A percentile compares a stretch with the other conserved stretches of the same genome.
phyloP scores from a whole-genome alignment of 2,888 invertebrate genomes.

The Asteroscopus sphinx region DNA sequence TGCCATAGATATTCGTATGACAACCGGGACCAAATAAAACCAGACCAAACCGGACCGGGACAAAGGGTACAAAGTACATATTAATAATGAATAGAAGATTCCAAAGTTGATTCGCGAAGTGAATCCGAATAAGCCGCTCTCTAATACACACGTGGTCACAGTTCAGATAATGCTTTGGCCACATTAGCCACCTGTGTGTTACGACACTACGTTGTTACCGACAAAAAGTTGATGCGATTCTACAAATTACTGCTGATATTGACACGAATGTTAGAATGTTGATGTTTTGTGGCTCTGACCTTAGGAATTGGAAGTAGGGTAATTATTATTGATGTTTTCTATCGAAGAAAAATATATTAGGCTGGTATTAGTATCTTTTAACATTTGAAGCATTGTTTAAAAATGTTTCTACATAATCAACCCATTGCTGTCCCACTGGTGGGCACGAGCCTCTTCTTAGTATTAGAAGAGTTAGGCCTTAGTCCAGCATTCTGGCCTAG shows the following conservation, averaged over 20 bases:
- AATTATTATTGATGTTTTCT: no score
- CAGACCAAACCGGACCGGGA: not conserved
- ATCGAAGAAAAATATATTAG: no score
- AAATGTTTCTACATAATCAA: no score
- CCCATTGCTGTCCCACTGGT: no score
- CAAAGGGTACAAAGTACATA: not conserved
- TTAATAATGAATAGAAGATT: not conserved
- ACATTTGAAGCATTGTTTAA: no score
- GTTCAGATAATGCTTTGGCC: constrained; percentile 15
- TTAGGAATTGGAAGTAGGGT: no score
- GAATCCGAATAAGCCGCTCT: constrained; percentile 27
- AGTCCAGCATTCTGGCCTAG: no score
- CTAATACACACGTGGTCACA: constrained; percentile 14
- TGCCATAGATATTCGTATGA: no score
- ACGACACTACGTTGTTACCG: not conserved
- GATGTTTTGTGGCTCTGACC: constrained; percentile 3
- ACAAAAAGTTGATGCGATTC: constrained; percentile 26
- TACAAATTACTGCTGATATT: constrained; percentile 18
- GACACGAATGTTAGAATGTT: constrained; percentile 12
- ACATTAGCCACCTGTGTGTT: constrained; percentile 23
- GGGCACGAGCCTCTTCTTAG: no score
- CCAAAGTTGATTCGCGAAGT: not conserved
- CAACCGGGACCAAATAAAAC: no score
- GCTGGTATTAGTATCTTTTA: no score
- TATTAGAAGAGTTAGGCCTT: no score